Evolutionary conservation across 2,113 vertebrate genomes (phyloP), one percentile per base, ranked within the genome.

Genomic region (Ancistrus triradiatus): DNA sequence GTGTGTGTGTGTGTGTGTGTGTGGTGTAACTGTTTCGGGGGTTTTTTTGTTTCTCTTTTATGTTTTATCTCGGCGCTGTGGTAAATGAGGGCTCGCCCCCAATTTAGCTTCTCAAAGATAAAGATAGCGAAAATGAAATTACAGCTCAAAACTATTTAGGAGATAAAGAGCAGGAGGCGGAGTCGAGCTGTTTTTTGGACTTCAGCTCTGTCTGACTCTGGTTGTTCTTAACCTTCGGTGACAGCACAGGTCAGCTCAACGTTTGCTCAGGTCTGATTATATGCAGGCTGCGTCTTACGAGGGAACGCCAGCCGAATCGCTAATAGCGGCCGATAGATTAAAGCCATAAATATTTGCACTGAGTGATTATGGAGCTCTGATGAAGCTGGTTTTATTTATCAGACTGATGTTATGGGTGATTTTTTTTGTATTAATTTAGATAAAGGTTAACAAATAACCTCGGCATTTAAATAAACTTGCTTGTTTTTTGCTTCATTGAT

Each of bases 191-290:
- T 14, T 42, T 5, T n/a, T 42, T 42, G n/a, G 2, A 15, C 11
- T 15, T 15, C 3, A 15, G 38, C 38, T 42, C 13, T 14, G 38
- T 42, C 38, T 43, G n/a, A 14, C 6, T 27, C 2, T 11, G 11
- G 25, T 1, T 31, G 7, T 21, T 35, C 40, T 21, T 52, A 48
- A 63, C 48, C 58, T 60, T 47, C n/a, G 31, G 17, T 22, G 28
- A 25, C 60, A 51, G 33, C 47, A 6, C 27, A 43, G 48, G 60
- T 63, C 60, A 35, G 42, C 8, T 52, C 22, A 40, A 52, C 13
- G 42, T 28, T 24, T 31, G 48, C 1, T 52, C 13, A 19, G 11
- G 24, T 44, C 24, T 43, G 37, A 27, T 27, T 42, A 9, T 44
- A 42, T 6, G 15, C 11, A 33, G 15, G 17, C 24, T 1, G 27